Evolutionary conservation across 2,797 vertebrate species (phyloP).

Genomic region (Parauchenoglanis ngamensis): DNA sequence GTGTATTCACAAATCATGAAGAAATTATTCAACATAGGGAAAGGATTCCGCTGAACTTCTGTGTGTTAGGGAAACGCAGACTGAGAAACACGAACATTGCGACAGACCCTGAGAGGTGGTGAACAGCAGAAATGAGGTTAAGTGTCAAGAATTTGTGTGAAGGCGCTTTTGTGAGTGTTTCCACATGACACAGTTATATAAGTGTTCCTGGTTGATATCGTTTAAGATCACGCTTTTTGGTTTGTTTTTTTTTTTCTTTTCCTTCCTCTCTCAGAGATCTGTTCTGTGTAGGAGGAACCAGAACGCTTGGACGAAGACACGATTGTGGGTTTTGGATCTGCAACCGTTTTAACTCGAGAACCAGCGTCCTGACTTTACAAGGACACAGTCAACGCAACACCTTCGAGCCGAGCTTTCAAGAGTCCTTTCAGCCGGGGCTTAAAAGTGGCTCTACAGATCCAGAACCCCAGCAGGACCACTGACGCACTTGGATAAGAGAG

Average conservation of each 20-base stretch:
- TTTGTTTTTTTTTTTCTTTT: no score
- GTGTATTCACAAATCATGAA: not conserved
- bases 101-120: not conserved
- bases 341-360: constrained; percentile 31
- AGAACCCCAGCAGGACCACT: constrained; percentile 37
- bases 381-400: constrained; percentile 16
- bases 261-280: constrained; percentile 5
- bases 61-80: no score
- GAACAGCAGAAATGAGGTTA: not conserved
- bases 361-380: constrained; percentile 18
- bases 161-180: not conserved
- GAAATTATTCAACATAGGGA: not conserved
- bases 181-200: not conserved
- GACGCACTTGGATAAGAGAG: constrained; percentile 22
- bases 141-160: not conserved
- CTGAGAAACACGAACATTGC: not conserved
- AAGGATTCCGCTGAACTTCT: not conserved
- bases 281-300: constrained; percentile 14
- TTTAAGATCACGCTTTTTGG: not conserved
- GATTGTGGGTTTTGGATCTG: constrained; percentile 33
- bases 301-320: not conserved
- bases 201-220: not conserved
- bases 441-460: constrained; percentile 26
- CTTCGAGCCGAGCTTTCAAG: not conserved
- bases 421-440: constrained; percentile 18